phyloP scores from a whole-genome alignment of 2,888 invertebrate species.

The Microdon myrmicae region DNA sequence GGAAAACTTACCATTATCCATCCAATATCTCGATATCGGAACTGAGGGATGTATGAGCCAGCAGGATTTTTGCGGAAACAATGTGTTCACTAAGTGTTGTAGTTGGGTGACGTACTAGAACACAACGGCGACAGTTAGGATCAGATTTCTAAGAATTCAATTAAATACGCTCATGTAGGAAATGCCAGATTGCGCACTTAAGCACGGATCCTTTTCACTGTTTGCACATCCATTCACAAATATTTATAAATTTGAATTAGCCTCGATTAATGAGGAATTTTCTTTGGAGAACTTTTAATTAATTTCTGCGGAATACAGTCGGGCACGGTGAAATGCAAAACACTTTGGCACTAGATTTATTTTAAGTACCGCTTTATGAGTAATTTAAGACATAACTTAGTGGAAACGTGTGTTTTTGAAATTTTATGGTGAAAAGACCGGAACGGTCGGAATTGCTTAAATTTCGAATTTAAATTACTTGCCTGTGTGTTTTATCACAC shows the following conservation, averaged over 20 bases:
- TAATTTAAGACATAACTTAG: too few species aligned
- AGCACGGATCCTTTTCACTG: neutral
- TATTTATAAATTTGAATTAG: slow-evolving; percentile 45
- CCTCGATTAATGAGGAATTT: slow-evolving; percentile 43
- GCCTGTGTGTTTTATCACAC: too few species aligned
- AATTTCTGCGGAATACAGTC: slow-evolving; percentile 39
- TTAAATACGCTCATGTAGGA: slow-evolving; percentile 26
- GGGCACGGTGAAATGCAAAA: too few species aligned
- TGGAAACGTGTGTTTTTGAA: too few species aligned
- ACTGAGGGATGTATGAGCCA: slow-evolving; percentile 15
- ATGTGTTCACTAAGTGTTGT: slow-evolving; percentile 27
- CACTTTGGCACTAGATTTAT: too few species aligned
- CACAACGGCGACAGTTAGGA: slow-evolving; percentile 1
- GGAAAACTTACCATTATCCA: neutral
- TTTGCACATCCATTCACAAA: too few species aligned
- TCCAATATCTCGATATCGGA: slow-evolving; percentile 24
- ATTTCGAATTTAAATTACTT: too few species aligned
- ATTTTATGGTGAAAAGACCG: too few species aligned
- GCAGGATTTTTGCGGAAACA: slow-evolving; percentile 25
- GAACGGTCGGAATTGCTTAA: too few species aligned
- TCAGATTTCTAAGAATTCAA: slow-evolving; percentile 39
- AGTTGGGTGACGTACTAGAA: slow-evolving; percentile 8
- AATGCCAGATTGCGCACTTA: neutral
- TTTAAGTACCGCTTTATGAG: too few species aligned
- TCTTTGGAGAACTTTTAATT: slow-evolving; percentile 17